Percentiles rank a stretch among this genome's conserved stretches.
Evolutionary conservation across 2,888 invertebrate genomes (phyloP).

Genomic region (Candidula unifasciata): DNA sequence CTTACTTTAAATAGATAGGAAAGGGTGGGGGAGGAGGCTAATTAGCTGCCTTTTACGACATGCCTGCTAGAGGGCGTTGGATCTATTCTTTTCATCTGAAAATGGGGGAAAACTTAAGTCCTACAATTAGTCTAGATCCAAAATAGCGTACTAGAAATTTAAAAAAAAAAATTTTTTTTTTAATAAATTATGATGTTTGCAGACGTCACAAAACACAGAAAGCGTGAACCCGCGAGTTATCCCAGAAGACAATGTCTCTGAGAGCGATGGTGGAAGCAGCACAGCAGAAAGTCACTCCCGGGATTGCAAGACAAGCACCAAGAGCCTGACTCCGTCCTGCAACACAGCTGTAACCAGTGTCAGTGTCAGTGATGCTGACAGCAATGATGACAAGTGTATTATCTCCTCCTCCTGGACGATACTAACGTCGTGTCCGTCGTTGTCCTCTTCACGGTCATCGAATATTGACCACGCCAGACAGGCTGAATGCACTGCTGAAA

Average conservation of each 20-base stretch:
- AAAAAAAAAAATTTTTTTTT: no score
- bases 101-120: no score
- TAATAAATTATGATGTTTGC: no score
- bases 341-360: background rate
- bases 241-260: background rate
- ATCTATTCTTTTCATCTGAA: no score
- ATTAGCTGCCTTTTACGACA: no score
- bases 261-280: background rate
- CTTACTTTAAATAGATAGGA: no score
- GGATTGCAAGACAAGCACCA: background rate
- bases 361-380: slow-evolving; percentile 17
- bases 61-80: no score
- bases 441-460: slow-evolving; percentile 12
- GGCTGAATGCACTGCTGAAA: background rate
- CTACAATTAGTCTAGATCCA: no score
- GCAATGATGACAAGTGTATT: slow-evolving; percentile 22
- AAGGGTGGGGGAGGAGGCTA: no score
- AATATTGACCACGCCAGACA: background rate
- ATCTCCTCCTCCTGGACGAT: slow-evolving; percentile 22
- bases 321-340: background rate
- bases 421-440: slow-evolving; percentile 16
- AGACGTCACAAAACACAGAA: background rate
- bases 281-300: background rate
- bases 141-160: no score
- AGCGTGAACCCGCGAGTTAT: no score